phyloP scores from a whole-genome alignment of 1,140 invertebrate genomes.

The Copidosoma floridanum region DNA sequence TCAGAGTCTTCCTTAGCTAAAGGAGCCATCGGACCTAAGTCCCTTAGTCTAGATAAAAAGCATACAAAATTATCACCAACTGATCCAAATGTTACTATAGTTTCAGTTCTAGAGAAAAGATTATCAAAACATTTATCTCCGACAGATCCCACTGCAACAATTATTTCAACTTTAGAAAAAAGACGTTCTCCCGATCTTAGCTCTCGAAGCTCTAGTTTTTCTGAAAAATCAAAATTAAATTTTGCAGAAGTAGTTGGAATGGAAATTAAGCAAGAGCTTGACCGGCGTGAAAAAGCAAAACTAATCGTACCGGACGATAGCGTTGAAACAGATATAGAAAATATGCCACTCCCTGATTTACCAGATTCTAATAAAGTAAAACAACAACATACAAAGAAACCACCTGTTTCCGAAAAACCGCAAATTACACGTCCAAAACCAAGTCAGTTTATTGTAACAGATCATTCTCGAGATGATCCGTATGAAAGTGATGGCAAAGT shows the following conservation, averaged over 20 bases:
- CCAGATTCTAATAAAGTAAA: slow-evolving; percentile 30
- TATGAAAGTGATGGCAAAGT: slow-evolving; percentile 26
- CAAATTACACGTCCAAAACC: slow-evolving; percentile 5
- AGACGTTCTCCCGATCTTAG: slow-evolving; percentile 39
- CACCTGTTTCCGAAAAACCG: slow-evolving; percentile 26
- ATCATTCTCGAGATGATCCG: slow-evolving; percentile 20
- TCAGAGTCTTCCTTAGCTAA: slow-evolving; percentile 31
- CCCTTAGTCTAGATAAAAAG: slow-evolving; percentile 46
- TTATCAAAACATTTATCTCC: slow-evolving; percentile 35
- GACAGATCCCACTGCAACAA: slow-evolving; percentile 46
- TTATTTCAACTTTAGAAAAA: slow-evolving; percentile 48
- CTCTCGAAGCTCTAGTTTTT: slow-evolving; percentile 21
- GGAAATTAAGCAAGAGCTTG: slow-evolving; percentile 49
- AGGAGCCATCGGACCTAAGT: slow-evolving; percentile 34
- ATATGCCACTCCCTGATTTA: slow-evolving; percentile 51
- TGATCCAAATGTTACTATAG: slow-evolving; percentile 45
- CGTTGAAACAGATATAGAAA: slow-evolving; percentile 52
- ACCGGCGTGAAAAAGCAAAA: slow-evolving; percentile 40
- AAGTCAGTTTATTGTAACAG: slow-evolving; percentile 18
- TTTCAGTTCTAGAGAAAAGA: slow-evolving; percentile 40
- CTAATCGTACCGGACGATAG: slow-evolving; percentile 45
- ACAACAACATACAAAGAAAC: slow-evolving; percentile 11
- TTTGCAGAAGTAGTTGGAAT: slow-evolving; percentile 47
- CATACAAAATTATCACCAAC: slow-evolving; percentile 40
- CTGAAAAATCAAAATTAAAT: slow-evolving; percentile 40